Base-by-base conservation (phyloP, 2,113 vertebrate genomes). In the Lagopus muta region DNA sequence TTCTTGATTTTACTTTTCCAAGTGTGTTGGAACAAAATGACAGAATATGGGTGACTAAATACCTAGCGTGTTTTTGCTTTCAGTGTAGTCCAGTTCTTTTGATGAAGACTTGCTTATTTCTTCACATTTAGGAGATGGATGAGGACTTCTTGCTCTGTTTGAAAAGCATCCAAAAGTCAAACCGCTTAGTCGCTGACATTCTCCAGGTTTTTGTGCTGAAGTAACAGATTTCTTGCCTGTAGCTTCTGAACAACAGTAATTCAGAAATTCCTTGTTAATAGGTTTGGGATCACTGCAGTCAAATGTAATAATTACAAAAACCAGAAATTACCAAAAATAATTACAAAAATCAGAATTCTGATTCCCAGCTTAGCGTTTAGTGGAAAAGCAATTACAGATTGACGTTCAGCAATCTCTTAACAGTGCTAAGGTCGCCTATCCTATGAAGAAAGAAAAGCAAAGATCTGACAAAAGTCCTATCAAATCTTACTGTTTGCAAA, bases 81-180 rank as follows among this genome's bases (percentile, higher is more conserved):
- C 96, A 9, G 22, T 28, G 80, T 94, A 92, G 83, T 95, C 92
- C n/a, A 88, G 64, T 73, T 96, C 94, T 84, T 97, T 97, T 52
- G 77, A 81, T 73, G 95, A 71, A 57, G 91, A 72, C 80, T 96
- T 97, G 97, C 95, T 98, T 96, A 57, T 96, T 97, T 98, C 98
- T 48, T 98, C 97, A 11, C 97, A 97, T 74, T 98, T 98, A 3
- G 97, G 97, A 58, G 98, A 97, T 6, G 97, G 97, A 89, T 99
- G 98, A 34, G 99, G 98, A 88, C 97, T 99, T 97, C 98, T 98
- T 87, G 98, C 98, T 97, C 98, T 98, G 84, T 99, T 98, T 80
- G 98, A 98, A 96, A 99, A 99, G 93, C 99, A 99, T 82, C 99
- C 99, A 58, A 99, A 99, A 9, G 99, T 99, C 95, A 99, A 97